Evolutionary conservation across 2,888 invertebrate species (phyloP).

Genomic region (Colletes collaris): DNA sequence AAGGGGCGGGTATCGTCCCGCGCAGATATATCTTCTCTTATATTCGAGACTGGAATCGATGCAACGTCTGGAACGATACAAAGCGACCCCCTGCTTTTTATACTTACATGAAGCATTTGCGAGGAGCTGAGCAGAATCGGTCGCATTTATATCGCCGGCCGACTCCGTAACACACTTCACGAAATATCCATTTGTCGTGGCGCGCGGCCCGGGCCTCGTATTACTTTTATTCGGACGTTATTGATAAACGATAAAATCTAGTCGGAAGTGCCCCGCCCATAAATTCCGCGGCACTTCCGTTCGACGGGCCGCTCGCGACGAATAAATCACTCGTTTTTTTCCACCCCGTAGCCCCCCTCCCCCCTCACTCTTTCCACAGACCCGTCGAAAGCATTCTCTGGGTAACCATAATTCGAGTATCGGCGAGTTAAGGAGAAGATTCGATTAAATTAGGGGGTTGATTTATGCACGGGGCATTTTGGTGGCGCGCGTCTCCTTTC

Average conservation of each 20-base stretch:
- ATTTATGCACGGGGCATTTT: slow-evolving; percentile 48
- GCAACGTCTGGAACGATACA: slow-evolving; percentile 44
- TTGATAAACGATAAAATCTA: slow-evolving; percentile 80
- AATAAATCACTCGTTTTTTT: slow-evolving; percentile 75
- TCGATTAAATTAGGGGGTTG: slow-evolving; percentile 57
- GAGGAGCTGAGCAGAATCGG: slow-evolving; percentile 28
- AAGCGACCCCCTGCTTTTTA: slow-evolving; percentile 18
- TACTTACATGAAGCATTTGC: slow-evolving; percentile 31
- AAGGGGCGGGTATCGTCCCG: slow-evolving; percentile 29
- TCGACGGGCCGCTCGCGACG: slow-evolving; percentile 75
- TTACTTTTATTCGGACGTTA: slow-evolving; percentile 73
- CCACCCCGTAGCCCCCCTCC: slow-evolving; percentile 24
- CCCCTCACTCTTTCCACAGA: neutral
- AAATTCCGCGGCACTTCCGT: slow-evolving; percentile 77
- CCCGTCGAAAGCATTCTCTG: slow-evolving; percentile 56
- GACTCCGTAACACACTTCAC: slow-evolving; percentile 68
- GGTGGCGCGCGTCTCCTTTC: neutral
- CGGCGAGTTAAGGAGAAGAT: slow-evolving; percentile 64
- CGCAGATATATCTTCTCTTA: slow-evolving; percentile 16
- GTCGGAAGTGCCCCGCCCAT: slow-evolving; percentile 73
- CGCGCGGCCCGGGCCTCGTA: slow-evolving; percentile 44
- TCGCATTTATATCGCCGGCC: slow-evolving; percentile 59
- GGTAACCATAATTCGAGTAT: slow-evolving; percentile 66
- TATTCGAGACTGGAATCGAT: slow-evolving; percentile 32
- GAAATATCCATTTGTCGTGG: slow-evolving; percentile 70